Conservation (phyloP, 2,888 invertebrate species). For the Ferrisia virgata region DNA sequence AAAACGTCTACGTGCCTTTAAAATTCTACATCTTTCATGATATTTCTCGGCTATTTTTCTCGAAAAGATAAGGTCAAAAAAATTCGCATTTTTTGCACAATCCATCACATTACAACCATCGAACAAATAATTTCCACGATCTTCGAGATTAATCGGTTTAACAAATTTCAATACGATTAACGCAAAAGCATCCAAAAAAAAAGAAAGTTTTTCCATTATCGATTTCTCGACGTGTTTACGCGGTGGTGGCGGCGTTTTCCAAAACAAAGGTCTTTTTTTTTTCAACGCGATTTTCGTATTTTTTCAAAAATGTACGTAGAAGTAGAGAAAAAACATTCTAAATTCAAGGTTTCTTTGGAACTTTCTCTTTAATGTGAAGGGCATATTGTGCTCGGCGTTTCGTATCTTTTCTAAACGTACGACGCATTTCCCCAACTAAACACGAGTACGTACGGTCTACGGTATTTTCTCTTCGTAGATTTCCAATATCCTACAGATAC, state of each 20-base stretch:
- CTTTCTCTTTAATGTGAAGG: slow-evolving; percentile 14
- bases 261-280: not conserved
- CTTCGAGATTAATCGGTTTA: not conserved
- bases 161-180: not conserved
- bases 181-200: not conserved
- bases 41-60: not conserved
- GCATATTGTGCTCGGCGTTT: slow-evolving; percentile 1
- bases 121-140: not conserved
- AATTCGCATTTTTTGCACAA: not conserved
- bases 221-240: not conserved
- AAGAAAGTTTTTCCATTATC: not conserved
- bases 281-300: not conserved
- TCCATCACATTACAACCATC: not conserved
- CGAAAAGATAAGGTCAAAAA: not conserved
- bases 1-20: not conserved
- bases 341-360: slow-evolving; percentile 9
- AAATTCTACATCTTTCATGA: not conserved
- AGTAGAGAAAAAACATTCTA: not conserved
- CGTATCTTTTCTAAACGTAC: not conserved
- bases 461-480: not conserved
- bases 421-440: no score
- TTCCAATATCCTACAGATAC: not conserved
- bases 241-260: not conserved
- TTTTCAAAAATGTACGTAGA: not conserved
- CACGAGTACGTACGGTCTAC: not conserved